A percentile compares a stretch with the other conserved stretches of the same genome.
Conservation (phyloP, 1,140 invertebrate species). For the Triops longicaudatus region DNA sequence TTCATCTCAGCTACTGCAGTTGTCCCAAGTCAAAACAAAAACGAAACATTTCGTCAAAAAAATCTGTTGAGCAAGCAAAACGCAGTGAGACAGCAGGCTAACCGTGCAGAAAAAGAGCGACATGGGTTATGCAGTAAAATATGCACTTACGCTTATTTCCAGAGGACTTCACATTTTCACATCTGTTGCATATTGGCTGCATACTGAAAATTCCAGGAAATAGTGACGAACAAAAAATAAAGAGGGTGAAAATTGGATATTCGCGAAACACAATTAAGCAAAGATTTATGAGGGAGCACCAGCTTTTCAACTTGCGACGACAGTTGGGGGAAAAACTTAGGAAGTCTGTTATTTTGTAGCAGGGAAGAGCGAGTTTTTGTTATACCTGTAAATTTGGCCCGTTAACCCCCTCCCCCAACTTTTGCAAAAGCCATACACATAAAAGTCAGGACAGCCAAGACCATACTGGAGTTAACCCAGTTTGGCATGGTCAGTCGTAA, state of each 20-base stretch:
- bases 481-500: neutral
- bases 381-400: neutral
- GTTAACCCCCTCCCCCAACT: neutral
- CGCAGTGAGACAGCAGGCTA: neutral
- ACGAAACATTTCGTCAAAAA: neutral
- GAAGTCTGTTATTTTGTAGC: neutral
- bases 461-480: neutral
- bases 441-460: neutral
- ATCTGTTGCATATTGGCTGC: neutral
- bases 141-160: neutral
- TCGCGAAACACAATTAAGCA: neutral
- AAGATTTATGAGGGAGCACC: neutral
- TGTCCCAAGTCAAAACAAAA: neutral
- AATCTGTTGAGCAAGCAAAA: neutral
- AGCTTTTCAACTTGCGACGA: neutral
- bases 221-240: neutral
- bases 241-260: neutral
- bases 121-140: neutral
- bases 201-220: neutral
- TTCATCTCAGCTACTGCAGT: neutral
- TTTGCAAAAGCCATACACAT: neutral
- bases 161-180: neutral
- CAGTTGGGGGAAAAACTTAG: neutral
- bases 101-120: neutral
- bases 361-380: neutral